Base-by-base conservation (phyloP, 2,113 vertebrate genomes). In the Genyomyrus donnyi region DNA sequence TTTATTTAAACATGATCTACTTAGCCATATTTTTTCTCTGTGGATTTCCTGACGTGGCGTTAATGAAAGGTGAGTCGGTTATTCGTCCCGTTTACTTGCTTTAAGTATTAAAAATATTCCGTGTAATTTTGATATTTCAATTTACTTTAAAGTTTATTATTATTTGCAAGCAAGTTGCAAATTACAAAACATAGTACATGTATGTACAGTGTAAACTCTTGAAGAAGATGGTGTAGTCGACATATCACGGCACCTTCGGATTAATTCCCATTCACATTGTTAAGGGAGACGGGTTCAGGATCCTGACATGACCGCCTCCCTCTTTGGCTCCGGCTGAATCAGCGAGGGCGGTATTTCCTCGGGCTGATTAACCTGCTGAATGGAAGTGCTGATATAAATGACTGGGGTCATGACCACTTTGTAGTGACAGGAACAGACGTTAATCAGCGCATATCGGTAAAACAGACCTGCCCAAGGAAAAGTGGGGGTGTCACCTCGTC, bases 281-380 rank as follows among this genome's bases (percentile, higher is more conserved):
- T 42, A 70, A 70, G 62, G 27, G 62, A 70, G n/a, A 70, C n/a
- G 62, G 62, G 62, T 70, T 27, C 31, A 53, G 88, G 48, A 45
- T 39, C 27, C 17, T 84, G 74, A 89, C 89, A 80, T 91, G 74
- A 90, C 91, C 92, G 87, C 90, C 88, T 50, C 88, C 74, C 58
- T 91, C 92, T 92, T 91, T 93, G 93, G 92, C 93, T 92, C 90
- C 42, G 80, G 89, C 87, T 93, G 91, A 94, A 93, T 94, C 91
- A 90, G 90, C 89, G 92, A 93, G 93, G 92, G 94, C 94, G 94
- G 94, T 93, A 92, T 94, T 96, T 96, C 95, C 96, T 95, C 94
- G 93, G 56, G 88, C 88, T 95, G 93, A 94, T 91, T 93, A 94
- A 89, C 94, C 94, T 92, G 91, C 93, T 92, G 91, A 93, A 95